Evolutionary conservation across 2,113 vertebrate species (phyloP).

Genomic region (Rhodinocichla rosea): DNA sequence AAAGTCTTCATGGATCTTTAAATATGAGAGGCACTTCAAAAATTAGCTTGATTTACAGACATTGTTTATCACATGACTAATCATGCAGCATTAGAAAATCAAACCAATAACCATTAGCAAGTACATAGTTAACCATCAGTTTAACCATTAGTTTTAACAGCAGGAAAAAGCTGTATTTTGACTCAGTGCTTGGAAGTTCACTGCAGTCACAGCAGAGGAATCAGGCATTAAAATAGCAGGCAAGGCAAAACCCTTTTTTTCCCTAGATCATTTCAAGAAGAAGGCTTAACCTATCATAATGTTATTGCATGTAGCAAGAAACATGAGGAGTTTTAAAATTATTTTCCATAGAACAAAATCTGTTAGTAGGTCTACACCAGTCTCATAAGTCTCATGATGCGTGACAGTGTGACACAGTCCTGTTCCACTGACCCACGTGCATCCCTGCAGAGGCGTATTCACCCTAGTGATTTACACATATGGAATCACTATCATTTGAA

Average conservation of each 20-base stretch:
- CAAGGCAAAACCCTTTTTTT: neutral
- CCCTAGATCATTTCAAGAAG: neutral
- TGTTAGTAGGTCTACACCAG: neutral
- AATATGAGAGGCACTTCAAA: conserved; percentile 10
- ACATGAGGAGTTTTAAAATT: neutral
- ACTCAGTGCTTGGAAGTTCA: neutral
- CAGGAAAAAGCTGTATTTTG: neutral
- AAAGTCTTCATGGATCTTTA: conserved; percentile 12
- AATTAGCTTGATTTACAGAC: neutral
- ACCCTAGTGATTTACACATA: neutral
- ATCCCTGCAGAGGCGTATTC: neutral
- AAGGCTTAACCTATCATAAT: neutral
- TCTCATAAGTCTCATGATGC: neutral
- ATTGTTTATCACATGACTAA: neutral
- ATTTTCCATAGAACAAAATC: neutral
- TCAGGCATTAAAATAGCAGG: neutral
- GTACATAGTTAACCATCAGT: neutral
- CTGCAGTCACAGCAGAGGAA: neutral
- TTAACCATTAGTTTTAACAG: neutral
- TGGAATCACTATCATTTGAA: neutral
- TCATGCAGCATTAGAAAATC: neutral
- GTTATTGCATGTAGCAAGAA: neutral
- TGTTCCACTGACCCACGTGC: neutral
- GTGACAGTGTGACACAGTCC: neutral
- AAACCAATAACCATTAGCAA: neutral